Percentiles rank a stretch among this genome's conserved stretches.
These are phyloP conservation scores for Eupithecia subumbrata DNA, from an alignment of 2,888 invertebrate genomes.

Conservation along the genomic window DNA sequence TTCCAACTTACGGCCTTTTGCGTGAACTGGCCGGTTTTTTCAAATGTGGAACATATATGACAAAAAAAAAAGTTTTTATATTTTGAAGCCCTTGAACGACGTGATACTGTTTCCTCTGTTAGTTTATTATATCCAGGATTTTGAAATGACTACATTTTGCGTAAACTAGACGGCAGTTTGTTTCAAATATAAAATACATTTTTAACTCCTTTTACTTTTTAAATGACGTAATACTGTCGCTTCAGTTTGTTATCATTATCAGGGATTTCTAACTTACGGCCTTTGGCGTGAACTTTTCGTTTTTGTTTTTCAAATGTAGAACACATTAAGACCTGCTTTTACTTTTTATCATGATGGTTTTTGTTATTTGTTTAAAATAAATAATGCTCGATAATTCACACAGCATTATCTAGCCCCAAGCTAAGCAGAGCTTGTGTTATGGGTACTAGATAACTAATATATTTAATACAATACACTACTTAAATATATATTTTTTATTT, in stretches of 20 bases:
- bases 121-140: slow-evolving; percentile 48
- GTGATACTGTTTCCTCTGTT: slow-evolving; percentile 56
- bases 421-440: no score
- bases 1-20: slow-evolving; percentile 44
- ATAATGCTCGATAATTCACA: no score
- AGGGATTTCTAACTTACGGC: slow-evolving; percentile 46
- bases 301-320: slow-evolving; percentile 25
- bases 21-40: slow-evolving; percentile 32
- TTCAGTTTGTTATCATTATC: slow-evolving; percentile 55
- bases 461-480: no score
- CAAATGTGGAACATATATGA: slow-evolving; percentile 13
- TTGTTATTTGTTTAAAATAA: no score
- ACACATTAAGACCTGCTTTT: background rate
- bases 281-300: slow-evolving; percentile 31
- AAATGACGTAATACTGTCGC: slow-evolving; percentile 53
- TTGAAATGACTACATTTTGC: slow-evolving; percentile 36
- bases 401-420: no score
- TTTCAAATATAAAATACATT: background rate
- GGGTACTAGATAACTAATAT: no score
- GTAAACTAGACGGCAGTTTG: background rate
- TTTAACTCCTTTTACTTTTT: background rate
- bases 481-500: no score
- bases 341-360: background rate
- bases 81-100: background rate
- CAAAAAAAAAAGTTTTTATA: background rate